Evolutionary conservation across 2,888 invertebrate species (phyloP), one percentile per base, ranked within the genome.

Genomic region (Odontocerum albicorne): DNA sequence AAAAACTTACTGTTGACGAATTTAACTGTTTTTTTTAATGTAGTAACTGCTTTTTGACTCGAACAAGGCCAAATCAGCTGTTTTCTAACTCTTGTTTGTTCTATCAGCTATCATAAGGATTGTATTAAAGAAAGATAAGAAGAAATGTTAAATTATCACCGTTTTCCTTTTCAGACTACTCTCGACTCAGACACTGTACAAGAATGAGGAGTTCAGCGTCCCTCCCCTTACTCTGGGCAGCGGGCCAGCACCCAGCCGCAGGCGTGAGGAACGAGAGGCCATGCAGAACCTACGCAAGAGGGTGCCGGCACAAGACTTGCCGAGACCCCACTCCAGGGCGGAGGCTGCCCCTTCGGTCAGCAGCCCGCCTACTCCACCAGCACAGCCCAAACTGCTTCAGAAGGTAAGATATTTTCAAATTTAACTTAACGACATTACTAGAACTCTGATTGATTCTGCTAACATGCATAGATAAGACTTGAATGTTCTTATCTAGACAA

Each of bases 211-310:
- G 70, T 73, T 63, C 68, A 70, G 22, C 64, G 69, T 47, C 64
- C 72, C 59, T 70, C 72, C 42, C 31, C 55, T 52, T 2, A 55
- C 46, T 4, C 66, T 67, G 21, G 66, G 70, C 35, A 66, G 70
- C 52, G 74, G 77, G 64, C 82, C 83, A 64, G 84, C 85, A 62
- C 87, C 87, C 36, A 81, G 84, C 59, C 75, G 82, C 59, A 74
- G 73, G 59, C 77, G 86, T 31, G 88, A 89, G 69, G 88, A 88
- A 71, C 82, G 85, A 57, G 76, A 77, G 43, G 85, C 86, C 32
- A 74, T 88, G 65, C 85, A 85, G 64, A 88, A 88, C 70, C 75
- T 89, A 52, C 75, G 85, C 63, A 83, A 83, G 68, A 82, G 86
- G 64, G 84, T 88, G 40, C 79, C 75, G 60, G 86, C 72, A 68